Conservation (phyloP, 2,113 vertebrate species). For the Sander vitreus region DNA sequence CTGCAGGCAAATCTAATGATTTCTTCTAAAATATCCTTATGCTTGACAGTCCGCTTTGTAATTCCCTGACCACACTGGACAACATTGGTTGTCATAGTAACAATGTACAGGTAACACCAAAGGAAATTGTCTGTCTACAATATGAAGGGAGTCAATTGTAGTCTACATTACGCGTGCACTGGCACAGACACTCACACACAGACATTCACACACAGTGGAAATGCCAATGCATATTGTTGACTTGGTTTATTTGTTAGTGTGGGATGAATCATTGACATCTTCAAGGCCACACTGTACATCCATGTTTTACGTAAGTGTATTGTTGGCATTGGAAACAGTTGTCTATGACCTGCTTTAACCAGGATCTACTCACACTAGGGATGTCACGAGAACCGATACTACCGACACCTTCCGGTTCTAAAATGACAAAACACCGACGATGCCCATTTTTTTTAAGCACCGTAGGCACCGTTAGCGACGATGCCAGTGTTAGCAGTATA, state of each 20-base stretch:
- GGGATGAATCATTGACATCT: background rate
- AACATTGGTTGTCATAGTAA: constrained; percentile 48
- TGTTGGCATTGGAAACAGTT: background rate
- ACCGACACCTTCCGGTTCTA: too few relatives aligned
- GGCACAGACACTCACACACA: background rate
- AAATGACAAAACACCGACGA: too few relatives aligned
- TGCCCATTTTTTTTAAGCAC: too few relatives aligned
- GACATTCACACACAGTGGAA: background rate
- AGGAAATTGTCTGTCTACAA: constrained; percentile 6
- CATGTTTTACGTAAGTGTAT: background rate
- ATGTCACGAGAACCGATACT: too few relatives aligned
- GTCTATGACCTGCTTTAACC: background rate
- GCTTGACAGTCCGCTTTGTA: background rate
- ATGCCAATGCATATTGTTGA: background rate
- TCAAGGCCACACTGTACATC: background rate
- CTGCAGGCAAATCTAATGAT: background rate
- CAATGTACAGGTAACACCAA: constrained; percentile 22
- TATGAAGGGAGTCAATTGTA: constrained; percentile 5
- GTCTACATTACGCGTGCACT: background rate
- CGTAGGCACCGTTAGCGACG: too few relatives aligned
- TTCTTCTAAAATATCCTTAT: background rate
- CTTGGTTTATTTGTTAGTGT: background rate
- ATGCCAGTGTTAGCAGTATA: too few relatives aligned
- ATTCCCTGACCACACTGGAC: constrained; percentile 15
- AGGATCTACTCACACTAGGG: background rate